Base-by-base conservation (phyloP, 2,797 vertebrate genomes). In the Jordanella pulchra region DNA sequence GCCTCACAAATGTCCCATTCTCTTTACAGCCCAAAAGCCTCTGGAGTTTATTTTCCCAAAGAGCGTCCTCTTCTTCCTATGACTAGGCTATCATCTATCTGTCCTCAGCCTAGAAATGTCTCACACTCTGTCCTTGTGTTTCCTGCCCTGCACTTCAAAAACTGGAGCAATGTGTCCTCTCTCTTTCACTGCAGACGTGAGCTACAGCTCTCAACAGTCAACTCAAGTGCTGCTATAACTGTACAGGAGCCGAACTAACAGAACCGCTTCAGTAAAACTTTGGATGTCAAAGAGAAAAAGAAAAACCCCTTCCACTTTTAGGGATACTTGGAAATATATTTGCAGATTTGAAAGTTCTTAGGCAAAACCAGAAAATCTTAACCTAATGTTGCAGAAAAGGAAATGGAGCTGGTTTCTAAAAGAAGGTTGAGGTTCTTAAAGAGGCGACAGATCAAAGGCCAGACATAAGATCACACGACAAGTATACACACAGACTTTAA, bases 81-180 rank as follows among this genome's bases (percentile, higher is more conserved):
- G 73, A 75, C 77, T 7, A 67, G 65, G 65, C 72, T 80, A 82
- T 91, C 89, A 89, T 93, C 79, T 89, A 79, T 92, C 88, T 89
- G 77, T 47, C 75, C 76, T 86, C 81, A 90, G 86, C 91, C 92
- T 79, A 89, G 86, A 93, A 90, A 91, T 76, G 89, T 92, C 90
- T 89, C 73, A 71, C 80, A 80, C 82, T 78, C 86, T 84, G 77
- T 86, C 89, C 89, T 85, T 67, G 44, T 21, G 44, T 73, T 83
- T 70, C 66, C 76, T 84, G 76, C 82, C 79, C 73, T 75, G 65
- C 78, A 72, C 72, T 81, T 50, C 63, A 69, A 73, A 93, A 93
- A 91, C 65, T 87, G 81, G 93, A 89, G 89, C 91, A 89, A 76
- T 39, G 67, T 80, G 81, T 75, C 86, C 84, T 85, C 80, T 83